Evolutionary conservation across 2,888 invertebrate species (phyloP), one percentile per base, ranked within the genome.

Genomic region (Synergus laeviventris): DNA sequence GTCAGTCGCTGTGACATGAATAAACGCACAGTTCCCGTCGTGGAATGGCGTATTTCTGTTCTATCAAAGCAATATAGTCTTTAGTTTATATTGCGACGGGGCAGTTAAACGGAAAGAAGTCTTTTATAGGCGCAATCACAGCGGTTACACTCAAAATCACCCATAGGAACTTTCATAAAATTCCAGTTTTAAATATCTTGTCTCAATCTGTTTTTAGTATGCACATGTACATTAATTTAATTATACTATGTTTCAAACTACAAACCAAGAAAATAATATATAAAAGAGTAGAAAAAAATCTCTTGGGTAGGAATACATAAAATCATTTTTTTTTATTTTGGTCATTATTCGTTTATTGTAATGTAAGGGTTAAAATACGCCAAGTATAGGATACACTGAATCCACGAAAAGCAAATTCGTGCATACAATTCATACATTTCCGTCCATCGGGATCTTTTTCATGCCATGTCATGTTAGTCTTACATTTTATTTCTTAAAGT

Each of bases 101-200:
- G 87, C 84, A 88, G 86, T 88, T 87, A 88, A 89, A 87, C 86
- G 85, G 85, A 85, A 84, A 85, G 83, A 82, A 83, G 87, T 87
- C 86, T 88, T 89, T 89, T 89, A 89, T 87, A 86, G 87, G 86
- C 45, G 66, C 24, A 66, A 18, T 64, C 39, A 42, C 64, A 64
- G 39, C 24, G 24, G 9, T 66, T 66, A 66, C 24, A 7, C n/a
- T 66, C 11, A 31, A 66, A 66, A 66, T 66, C 31, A 42, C 24
- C 42, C 11, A 66, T 16, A 49, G 45, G 31, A 8, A 21, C 45
- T 49, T 66, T 66, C 31, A 16, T 14, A 16, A 74, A 74, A 78
- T 73, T 76, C 74, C 49, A 36, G 62, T 64, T 74, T 39, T 80
- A 64, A 45, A 45, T 45, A 1, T n/a, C 45, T 45, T 45, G 16